Base-by-base conservation (phyloP, 2,888 invertebrate genomes). In the Drosophila cognata region DNA sequence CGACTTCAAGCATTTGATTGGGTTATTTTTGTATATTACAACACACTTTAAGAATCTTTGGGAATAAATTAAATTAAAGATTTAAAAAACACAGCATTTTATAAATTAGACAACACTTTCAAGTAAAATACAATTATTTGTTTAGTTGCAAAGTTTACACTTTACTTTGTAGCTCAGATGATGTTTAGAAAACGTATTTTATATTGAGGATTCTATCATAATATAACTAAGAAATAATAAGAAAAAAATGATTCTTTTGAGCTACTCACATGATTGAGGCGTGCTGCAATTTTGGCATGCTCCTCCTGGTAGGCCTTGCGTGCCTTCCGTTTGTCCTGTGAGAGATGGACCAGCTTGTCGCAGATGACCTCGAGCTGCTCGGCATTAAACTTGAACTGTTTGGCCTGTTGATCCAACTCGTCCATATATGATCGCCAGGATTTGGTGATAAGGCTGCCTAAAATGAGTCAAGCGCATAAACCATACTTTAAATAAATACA, bases 221-320 rank as follows among this genome's bases (percentile, higher is more conserved):
- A 25, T n/a, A 7, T 8, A 11, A 21, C 21, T 21, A 35, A 8
- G 16, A 28, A 18, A 25, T 18, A 21, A 0, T 16, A 8, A 10
- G 1, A 2, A 41, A 4, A 11, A 21, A 43, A 21, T 11, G 21
- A 11, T 43, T 21, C 21, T 13, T 43, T 13, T 0, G 21, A 43
- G n/a, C 2, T 55, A 94, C 95, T 94, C 93, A 96, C 97, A 94
- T 96, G 96, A 84, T 96, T 95, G 90, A 97, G 96, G 91, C 97
- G 97, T 65, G 96, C 95, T 59, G 96, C 96, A 88, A 98, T 96
- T 92, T 97, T 96, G 71, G 95, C 95, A 91, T 98, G 97, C 91
- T 98, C 98, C 91, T 99, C 98, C 91, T 97, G 96, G 92, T 98
- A 98, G 60, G 95, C 94, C 93, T 98, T 98, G 82, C 97, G 95